phyloP scores from a whole-genome alignment of 2,113 vertebrate species.

The Australoheros scitulus region DNA sequence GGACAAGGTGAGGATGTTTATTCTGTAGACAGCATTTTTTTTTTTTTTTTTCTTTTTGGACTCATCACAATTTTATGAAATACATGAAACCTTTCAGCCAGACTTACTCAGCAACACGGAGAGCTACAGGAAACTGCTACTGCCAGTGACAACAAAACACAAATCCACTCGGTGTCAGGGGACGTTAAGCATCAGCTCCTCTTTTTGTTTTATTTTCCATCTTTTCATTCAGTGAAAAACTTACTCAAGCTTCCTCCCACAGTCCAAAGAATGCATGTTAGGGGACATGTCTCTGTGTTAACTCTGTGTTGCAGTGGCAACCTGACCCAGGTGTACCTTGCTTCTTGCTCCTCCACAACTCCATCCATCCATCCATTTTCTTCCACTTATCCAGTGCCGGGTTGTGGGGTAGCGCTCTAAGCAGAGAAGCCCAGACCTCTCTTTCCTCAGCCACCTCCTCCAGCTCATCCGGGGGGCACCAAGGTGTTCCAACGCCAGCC shows the following conservation, averaged over 20 bases:
- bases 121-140: neutral
- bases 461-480: too few relatives aligned
- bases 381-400: too few relatives aligned
- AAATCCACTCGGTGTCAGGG: neutral
- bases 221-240: neutral
- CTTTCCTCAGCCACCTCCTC: too few relatives aligned
- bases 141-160: neutral
- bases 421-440: too few relatives aligned
- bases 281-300: neutral
- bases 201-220: neutral
- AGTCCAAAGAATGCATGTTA: neutral
- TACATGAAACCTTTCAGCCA: neutral
- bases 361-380: too few relatives aligned
- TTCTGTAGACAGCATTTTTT: neutral
- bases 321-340: fast-evolving
- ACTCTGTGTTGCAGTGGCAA: neutral
- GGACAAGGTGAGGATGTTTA: slow-evolving; percentile 36
- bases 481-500: too few relatives aligned
- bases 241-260: neutral
- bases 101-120: neutral
- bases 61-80: neutral
- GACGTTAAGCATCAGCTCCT: neutral
- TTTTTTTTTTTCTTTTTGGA: neutral
- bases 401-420: too few relatives aligned
- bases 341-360: neutral